Percentiles rank a stretch among this genome's conserved stretches.
These are phyloP conservation scores for Trichacis sp. DNA, from an alignment of 2,888 invertebrate species.

Conservation along the genomic window DNA sequence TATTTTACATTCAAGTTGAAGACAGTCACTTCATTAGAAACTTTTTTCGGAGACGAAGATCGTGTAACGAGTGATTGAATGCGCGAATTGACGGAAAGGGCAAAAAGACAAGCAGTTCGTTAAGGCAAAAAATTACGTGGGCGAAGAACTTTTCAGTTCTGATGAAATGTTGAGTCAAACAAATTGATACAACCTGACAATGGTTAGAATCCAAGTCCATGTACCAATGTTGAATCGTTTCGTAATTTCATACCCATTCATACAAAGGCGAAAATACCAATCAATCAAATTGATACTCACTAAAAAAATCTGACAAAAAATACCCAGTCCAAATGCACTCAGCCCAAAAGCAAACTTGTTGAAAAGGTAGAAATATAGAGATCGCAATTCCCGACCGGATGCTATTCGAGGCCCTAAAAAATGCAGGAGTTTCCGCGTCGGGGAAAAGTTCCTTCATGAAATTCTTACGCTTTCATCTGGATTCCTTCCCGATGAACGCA, in stretches of 20 bases:
- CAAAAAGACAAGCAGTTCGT: background rate
- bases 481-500: background rate
- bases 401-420: background rate
- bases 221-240: no score
- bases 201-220: no score
- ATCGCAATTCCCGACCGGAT: background rate
- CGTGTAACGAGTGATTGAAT: background rate
- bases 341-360: no score
- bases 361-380: background rate
- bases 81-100: background rate
- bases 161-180: no score
- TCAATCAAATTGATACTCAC: no score
- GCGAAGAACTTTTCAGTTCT: background rate
- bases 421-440: background rate
- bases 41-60: background rate
- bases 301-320: no score
- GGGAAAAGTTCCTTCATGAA: background rate
- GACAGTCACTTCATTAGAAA: background rate
- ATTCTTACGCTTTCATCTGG: background rate
- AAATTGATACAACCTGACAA: no score
- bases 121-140: background rate
- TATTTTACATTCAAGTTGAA: background rate
- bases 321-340: no score
- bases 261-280: no score
- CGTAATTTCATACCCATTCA: no score